phyloP scores from a whole-genome alignment of 1,140 invertebrate species.

The Pomacea maculata region DNA sequence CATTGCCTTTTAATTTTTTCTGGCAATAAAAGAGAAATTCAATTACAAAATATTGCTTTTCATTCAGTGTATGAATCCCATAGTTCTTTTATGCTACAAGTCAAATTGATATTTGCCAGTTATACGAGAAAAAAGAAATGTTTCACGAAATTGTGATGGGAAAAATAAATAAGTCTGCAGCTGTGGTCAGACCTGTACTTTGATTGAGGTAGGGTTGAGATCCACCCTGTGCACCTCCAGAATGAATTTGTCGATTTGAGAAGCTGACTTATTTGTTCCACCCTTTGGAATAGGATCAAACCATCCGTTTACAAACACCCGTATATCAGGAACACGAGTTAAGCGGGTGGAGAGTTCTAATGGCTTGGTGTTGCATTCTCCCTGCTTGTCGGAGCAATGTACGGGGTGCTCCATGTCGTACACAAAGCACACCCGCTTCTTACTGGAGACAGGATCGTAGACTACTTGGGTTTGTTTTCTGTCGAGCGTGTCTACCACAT shows the following conservation, averaged over 20 bases:
- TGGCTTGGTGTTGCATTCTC: slow-evolving; percentile 2
- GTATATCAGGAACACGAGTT: background rate
- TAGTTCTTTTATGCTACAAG: no score
- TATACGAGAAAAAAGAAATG: no score
- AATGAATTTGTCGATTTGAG: background rate
- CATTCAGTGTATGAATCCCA: no score
- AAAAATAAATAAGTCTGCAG: no score
- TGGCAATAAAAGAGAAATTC: no score
- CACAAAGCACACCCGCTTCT: slow-evolving; percentile 16
- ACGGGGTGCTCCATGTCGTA: slow-evolving; percentile 17
- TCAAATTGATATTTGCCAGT: no score
- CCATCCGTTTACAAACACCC: background rate
- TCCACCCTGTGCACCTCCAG: slow-evolving; percentile 10
- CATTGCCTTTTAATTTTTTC: no score
- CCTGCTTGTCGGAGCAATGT: slow-evolving; percentile 12
- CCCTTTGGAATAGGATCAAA: background rate
- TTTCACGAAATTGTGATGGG: no score
- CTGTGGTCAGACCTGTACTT: background rate
- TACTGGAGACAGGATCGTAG: background rate
- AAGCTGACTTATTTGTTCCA: background rate
- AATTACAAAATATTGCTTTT: no score
- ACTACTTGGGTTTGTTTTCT: no score
- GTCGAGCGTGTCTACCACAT: background rate
- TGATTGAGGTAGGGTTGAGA: background rate
- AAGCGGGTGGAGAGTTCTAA: slow-evolving; percentile 10